A percentile compares a stretch with the other conserved stretches of the same genome.
Evolutionary conservation across 2,888 invertebrate genomes (phyloP).

Genomic region (Catonia carolina): DNA sequence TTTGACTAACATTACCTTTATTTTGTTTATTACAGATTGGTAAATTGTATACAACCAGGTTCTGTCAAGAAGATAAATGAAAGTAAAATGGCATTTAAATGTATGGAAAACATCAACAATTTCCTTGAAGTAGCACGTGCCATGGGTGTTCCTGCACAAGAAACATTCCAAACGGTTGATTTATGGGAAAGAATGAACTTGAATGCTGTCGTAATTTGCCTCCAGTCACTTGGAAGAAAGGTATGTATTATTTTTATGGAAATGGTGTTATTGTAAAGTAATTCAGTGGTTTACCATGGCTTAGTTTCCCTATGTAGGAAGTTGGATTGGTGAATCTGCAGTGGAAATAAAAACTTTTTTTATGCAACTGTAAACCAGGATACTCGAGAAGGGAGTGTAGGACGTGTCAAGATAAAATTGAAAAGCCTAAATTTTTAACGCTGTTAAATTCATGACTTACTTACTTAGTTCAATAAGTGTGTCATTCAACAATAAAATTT

Average conservation of each 20-base stretch:
- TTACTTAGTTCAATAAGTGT: no score
- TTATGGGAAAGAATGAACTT: constrained; percentile 95
- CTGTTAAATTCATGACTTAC: no score
- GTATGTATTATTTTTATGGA: constrained; percentile 45
- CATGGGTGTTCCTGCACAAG: constrained; percentile 87
- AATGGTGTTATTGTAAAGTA: neutral
- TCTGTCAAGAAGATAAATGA: constrained; percentile 88
- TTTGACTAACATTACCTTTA: no score
- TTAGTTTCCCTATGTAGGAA: no score
- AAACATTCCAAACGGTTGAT: constrained; percentile 96
- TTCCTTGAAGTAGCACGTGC: constrained; percentile 78
- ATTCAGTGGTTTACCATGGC: neutral
- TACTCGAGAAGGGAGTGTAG: no score
- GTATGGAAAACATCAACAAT: constrained; percentile 97
- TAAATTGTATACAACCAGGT: constrained; percentile 77
- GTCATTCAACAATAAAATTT: no score
- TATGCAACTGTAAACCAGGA: no score
- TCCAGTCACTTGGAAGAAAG: constrained; percentile 93
- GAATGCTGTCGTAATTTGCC: constrained; percentile 89
- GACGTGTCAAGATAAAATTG: no score
- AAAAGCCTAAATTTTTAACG: no score
- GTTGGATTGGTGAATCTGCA: no score
- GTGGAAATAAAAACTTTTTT: no score
- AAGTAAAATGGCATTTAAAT: constrained; percentile 89
- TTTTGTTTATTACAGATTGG: constrained; percentile 55